A percentile compares a stretch with the other conserved stretches of the same genome.
phyloP scores from a whole-genome alignment of 2,113 vertebrate genomes.

The Xyrauchen texanus region DNA sequence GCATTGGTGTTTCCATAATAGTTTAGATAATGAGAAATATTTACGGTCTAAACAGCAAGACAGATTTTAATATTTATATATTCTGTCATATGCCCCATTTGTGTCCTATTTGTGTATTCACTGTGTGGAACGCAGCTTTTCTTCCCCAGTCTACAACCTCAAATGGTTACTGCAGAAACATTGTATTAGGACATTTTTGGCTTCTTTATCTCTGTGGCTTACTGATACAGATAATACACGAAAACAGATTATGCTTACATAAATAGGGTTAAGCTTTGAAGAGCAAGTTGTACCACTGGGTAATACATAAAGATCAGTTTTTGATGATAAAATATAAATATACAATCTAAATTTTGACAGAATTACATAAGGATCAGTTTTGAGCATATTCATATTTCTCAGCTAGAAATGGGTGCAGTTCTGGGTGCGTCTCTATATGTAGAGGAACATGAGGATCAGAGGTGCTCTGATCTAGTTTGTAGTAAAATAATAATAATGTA shows the following conservation, averaged over 20 bases:
- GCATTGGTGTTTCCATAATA: neutral
- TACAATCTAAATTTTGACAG: slow-evolving; percentile 13
- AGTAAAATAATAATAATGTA: neutral
- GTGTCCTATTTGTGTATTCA: neutral
- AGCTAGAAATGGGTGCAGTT: too few relatives aligned
- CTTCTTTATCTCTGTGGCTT: neutral
- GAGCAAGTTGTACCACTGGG: neutral
- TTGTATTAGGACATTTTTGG: neutral
- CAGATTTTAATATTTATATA: slow-evolving; percentile 14
- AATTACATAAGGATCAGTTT: too few relatives aligned
- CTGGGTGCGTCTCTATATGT: too few relatives aligned
- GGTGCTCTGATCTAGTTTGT: too few relatives aligned
- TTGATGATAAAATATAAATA: slow-evolving; percentile 4
- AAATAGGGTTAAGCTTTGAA: neutral
- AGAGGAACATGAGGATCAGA: too few relatives aligned
- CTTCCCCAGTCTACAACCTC: too few relatives aligned
- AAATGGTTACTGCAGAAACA: neutral
- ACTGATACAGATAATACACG: neutral
- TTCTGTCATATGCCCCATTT: neutral
- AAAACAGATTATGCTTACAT: slow-evolving; percentile 5
- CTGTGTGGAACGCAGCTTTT: too few relatives aligned
- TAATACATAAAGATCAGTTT: neutral
- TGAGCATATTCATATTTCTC: too few relatives aligned
- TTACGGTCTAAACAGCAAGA: neutral
- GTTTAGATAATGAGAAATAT: neutral